Conservation (phyloP, 2,113 vertebrate genomes). For the Hyaena hyaena region DNA sequence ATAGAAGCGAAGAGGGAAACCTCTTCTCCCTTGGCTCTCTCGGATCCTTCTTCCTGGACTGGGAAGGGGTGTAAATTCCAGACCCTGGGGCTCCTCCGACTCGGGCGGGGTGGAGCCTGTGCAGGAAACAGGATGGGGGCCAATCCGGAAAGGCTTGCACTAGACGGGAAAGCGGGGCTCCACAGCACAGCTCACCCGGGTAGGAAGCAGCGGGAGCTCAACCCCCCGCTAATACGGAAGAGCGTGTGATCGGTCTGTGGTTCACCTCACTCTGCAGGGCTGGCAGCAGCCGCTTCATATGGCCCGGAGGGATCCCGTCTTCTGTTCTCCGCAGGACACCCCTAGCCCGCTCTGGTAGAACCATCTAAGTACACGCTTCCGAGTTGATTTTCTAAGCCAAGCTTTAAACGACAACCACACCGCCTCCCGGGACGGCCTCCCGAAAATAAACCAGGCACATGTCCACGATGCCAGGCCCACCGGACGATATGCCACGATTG, state of each 20-base stretch:
- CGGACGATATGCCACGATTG: background rate
- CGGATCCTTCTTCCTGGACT: slow-evolving; percentile 65
- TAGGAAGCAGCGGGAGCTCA: background rate
- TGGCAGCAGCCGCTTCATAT: background rate
- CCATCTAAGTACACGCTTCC: background rate
- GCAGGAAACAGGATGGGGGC: slow-evolving; percentile 37
- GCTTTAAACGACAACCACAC: slow-evolving; percentile 3
- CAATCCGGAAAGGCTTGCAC: background rate
- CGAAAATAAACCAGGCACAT: background rate
- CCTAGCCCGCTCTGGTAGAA: background rate
- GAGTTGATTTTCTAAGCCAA: slow-evolving; percentile 22
- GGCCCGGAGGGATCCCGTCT: background rate
- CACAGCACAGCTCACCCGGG: background rate
- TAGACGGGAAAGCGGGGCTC: background rate
- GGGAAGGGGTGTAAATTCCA: slow-evolving; percentile 30
- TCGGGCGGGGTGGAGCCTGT: background rate
- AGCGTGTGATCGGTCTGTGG: background rate
- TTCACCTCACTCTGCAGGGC: background rate
- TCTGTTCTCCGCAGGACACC: background rate
- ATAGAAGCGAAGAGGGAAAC: slow-evolving; percentile 55
- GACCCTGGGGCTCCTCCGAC: slow-evolving; percentile 49
- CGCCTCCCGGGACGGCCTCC: background rate
- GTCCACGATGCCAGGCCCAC: background rate
- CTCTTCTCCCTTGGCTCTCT: slow-evolving; percentile 36
- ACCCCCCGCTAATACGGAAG: background rate